Base-by-base conservation (phyloP, 2,888 invertebrate genomes). In the Drosophila nigricruria region DNA sequence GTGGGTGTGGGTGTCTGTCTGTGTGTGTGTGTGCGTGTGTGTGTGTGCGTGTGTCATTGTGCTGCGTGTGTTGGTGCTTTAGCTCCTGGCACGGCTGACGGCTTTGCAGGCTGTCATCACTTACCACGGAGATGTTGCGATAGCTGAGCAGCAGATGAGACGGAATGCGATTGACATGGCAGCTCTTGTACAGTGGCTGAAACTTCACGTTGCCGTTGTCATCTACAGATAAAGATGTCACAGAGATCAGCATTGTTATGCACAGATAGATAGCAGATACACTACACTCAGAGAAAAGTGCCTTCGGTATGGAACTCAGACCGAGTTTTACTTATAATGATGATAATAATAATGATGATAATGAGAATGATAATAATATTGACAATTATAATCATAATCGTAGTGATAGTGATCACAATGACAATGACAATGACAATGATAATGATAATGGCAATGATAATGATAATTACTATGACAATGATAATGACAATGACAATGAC, bases 141-240 rank as follows among this genome's bases (percentile, higher is more conserved):
- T 96, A 96, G 66, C 96, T 95, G 78, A 96, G 94, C 73, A 95
- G 93, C 76, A 96, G 93, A 88, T 96, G 94, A 8, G 96, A 94
- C 79, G 95, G 95, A 77, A 96, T 95, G 88, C 95, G 94, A 76
- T 95, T 95, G 75, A 96, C 94, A 73, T 95, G 93, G 91, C 96
- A 97, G 92, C 96, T 95, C 70, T 96, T 94, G 71, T 96, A 94
- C 78, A 96, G 94, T 23, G 97, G 96, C 90, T 96, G 96, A 92
- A 96, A 96, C 89, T 96, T 94, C 83, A 92, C 91, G 83, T 93
- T 91, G 76, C 93, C 93, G 78, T 92, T 91, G 76, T 95, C 96
- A 94, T 96, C 96, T 96, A 82, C 65, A 79, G 80, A 80, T 77
- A 77, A 77, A 76, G 76, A 77, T 77, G 77, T 80, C 80, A 80